A percentile compares a stretch with the other conserved stretches of the same genome.
phyloP scores from a whole-genome alignment of 2,113 vertebrate species.

The Eretmochelys imbricata region DNA sequence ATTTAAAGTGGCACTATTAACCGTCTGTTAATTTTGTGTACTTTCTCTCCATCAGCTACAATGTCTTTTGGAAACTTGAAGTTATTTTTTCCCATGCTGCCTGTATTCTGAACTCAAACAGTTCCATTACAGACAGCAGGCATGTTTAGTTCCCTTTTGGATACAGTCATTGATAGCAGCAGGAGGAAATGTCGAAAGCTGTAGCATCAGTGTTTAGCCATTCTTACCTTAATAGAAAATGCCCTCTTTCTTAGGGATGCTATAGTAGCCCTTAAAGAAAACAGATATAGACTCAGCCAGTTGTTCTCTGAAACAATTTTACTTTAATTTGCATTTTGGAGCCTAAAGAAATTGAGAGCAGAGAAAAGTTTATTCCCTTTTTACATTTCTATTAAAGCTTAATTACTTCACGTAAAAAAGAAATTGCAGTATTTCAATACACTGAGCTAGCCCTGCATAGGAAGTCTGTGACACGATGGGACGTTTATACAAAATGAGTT shows the following conservation, averaged over 20 bases:
- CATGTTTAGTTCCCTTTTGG: not conserved
- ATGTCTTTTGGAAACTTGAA: not conserved
- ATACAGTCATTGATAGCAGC: not conserved
- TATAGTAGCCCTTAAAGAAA: not conserved
- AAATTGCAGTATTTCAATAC: conserved; percentile 42
- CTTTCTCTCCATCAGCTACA: not conserved
- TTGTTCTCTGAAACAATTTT: conserved; percentile 69
- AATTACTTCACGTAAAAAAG: conserved; percentile 57
- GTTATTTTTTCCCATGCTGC: not conserved
- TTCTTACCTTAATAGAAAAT: not conserved
- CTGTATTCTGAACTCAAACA: not conserved
- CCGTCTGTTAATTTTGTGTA: not conserved
- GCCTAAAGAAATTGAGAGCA: conserved; percentile 34
- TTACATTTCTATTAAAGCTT: conserved; percentile 56
- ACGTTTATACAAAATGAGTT: not conserved
- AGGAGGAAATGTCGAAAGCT: not conserved
- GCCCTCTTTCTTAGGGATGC: not conserved
- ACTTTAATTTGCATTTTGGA: conserved; percentile 57
- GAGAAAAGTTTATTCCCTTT: conserved; percentile 49
- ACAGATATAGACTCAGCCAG: conserved; percentile 42
- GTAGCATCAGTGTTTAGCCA: not conserved
- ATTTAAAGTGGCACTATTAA: not conserved
- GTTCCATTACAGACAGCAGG: not conserved
- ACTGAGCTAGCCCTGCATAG: conserved; percentile 26
- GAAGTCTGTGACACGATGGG: conserved; percentile 27